Evolutionary conservation across 2,888 invertebrate genomes (phyloP).

Genomic region (Drosophila sordidapex): DNA sequence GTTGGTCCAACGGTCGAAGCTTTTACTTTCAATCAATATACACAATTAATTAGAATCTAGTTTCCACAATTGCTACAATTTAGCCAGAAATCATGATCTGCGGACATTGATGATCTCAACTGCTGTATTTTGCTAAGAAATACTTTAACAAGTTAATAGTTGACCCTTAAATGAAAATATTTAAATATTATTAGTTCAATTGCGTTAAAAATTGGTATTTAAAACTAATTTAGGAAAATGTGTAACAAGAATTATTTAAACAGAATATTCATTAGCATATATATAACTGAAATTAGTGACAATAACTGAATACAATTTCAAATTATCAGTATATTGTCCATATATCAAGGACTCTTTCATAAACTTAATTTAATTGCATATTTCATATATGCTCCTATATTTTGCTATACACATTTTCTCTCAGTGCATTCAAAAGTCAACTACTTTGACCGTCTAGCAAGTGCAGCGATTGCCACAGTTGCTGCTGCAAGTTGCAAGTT

Average conservation of each 20-base stretch:
- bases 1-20: constrained; percentile 29
- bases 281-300: too few relatives aligned
- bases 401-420: not conserved
- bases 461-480: constrained; percentile 35
- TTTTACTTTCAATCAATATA: constrained; percentile 67
- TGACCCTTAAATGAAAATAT: not conserved
- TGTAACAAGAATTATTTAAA: too few relatives aligned
- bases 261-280: too few relatives aligned
- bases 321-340: not conserved
- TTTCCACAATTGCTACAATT: constrained; percentile 16
- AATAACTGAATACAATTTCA: too few relatives aligned
- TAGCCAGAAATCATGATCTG: constrained; percentile 7
- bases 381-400: not conserved
- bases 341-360: not conserved
- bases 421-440: constrained; percentile 50
- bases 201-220: too few relatives aligned
- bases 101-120: constrained; percentile 23
- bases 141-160: not conserved
- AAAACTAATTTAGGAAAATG: too few relatives aligned
- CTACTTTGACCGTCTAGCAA: constrained; percentile 59
- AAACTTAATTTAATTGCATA: not conserved
- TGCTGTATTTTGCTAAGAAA: not conserved
- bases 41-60: constrained; percentile 36
- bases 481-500: constrained; percentile 34
- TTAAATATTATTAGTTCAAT: not conserved